Base-by-base conservation (phyloP, 1,140 invertebrate genomes). In the Leptestheria dahalacensis region DNA sequence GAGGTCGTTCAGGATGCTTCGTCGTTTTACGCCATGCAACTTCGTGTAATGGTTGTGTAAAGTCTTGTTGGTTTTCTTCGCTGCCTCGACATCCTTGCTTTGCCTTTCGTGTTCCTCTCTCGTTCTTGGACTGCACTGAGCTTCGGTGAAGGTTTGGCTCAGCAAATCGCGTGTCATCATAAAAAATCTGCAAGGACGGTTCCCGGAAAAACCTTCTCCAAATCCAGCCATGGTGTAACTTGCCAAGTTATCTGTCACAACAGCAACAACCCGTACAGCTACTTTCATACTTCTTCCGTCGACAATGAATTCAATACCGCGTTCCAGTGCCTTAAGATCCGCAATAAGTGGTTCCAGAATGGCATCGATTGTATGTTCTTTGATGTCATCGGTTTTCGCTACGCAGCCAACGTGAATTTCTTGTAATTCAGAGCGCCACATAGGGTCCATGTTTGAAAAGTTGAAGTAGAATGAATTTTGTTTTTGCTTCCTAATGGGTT, bases 1-100 rank as follows among this genome's bases (percentile, higher is more conserved):
- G 29, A 61, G 29, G 15, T 58, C 53, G 41, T 61, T 61, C 12
- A 61, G 46, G 21, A 46, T 21, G 33, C 25, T 41, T 20, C 58
- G 29, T 1, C 33, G 18, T 18, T 60, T 61, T 12, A 61, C 24
- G 10, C 57, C 57, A 60, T 58, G 48, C n/a, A 58, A 23, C 20
- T 48, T 58, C 18, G 28, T 23, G 26, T 47, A 58, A 46, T 58
- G 57, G n/a, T 58, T n/a, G n/a, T n/a, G 33, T 9, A 41, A 6
- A 41, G 15, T 9, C 15, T 41, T 41, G 6, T 41, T 41, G 33
- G 6, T 15, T 9, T 9, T 15, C 6, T 15, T 41, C 6, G 33
- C 33, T 9, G 6, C 33, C 6, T 15, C 15, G 33, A 41, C 6
- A 41, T 9, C 33, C 33, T 9, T 41, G 33, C 33, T 9, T 15